These are phyloP conservation scores for Alces alces DNA, from an alignment of 2,113 vertebrate species.

Conservation along the genomic window DNA sequence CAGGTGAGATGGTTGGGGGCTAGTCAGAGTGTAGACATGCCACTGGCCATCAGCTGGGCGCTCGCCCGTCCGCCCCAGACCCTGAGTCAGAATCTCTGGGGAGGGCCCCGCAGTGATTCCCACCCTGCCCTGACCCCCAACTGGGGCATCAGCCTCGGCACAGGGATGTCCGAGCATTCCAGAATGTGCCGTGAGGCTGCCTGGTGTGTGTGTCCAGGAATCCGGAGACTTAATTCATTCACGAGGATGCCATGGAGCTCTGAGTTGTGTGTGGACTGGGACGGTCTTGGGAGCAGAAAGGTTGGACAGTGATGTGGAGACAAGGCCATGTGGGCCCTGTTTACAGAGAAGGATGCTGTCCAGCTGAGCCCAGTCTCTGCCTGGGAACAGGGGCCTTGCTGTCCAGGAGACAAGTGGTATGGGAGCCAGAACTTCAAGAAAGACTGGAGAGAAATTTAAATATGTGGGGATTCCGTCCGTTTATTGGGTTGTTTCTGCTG, in stretches of 20 bases:
- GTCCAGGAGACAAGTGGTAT: background rate
- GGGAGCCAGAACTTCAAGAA: background rate
- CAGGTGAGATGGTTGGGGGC: background rate
- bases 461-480: background rate
- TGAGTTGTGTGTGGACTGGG: background rate
- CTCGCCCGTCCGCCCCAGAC: too few relatives aligned
- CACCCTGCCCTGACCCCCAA: background rate
- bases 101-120: background rate
- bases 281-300: background rate
- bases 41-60: too few relatives aligned
- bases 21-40: background rate
- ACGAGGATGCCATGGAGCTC: rapidly evolving
- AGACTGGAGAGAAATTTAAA: background rate
- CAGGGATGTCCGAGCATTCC: background rate
- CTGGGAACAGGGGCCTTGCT: background rate
- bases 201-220: background rate
- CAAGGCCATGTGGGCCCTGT: background rate
- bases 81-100: background rate
- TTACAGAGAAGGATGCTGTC: background rate
- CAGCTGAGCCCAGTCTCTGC: background rate
- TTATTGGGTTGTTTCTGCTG: background rate
- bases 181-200: background rate
- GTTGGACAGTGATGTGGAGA: background rate
- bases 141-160: background rate
- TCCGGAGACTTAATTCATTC: background rate